Base-by-base conservation (phyloP, 2,113 vertebrate genomes). In the Cyprinodon brontotheroides region DNA sequence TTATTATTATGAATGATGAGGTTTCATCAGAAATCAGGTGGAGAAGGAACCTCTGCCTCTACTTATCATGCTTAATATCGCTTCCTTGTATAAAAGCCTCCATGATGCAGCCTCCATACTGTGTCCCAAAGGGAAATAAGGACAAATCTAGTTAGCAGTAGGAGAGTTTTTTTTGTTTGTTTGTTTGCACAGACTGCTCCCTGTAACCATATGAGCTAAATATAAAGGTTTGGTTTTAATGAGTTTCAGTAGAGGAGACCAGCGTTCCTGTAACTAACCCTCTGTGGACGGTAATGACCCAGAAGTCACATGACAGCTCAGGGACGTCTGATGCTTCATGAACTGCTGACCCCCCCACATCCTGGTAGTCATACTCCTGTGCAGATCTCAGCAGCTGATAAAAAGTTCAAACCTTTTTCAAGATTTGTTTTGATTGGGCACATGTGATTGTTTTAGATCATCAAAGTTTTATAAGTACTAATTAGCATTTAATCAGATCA, bases 151-250 rank as follows among this genome's bases (percentile, higher is more conserved):
- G 66, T 77, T 14, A 39, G 48, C 48, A 70, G 68, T 85, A 75
- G 86, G 83, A 85, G 13, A 81, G 82, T 81, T 82, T 67, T 79
- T 79, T 29, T 29, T 29, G 29, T 29, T 77, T 70, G 4, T 41
- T 29, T 29, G 29, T 41, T 41, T 41, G 41, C 64, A 60, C 78
- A 80, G 85, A 12, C 62, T 38, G 47, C 77, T 84, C 71, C 72
- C 73, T 78, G 65, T 89, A 90, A 93, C 86, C 80, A 62, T 65
- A 85, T 90, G 85, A 89, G 81, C 78, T 67, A 80, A 71, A 66
- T 68, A 74, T 78, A 80, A 86, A 73, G 75, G 79, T 91, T 86
- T 72, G 66, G 79, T 88, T 90, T 75, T 87, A 89, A 89, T 85
- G 83, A 90, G 82, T 72, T 84, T 65, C 53, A 71, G 76, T 77